Percentiles rank a stretch among this genome's conserved stretches.
Conservation (phyloP, 2,888 invertebrate genomes). For the Drosophila suboccidentalis region DNA sequence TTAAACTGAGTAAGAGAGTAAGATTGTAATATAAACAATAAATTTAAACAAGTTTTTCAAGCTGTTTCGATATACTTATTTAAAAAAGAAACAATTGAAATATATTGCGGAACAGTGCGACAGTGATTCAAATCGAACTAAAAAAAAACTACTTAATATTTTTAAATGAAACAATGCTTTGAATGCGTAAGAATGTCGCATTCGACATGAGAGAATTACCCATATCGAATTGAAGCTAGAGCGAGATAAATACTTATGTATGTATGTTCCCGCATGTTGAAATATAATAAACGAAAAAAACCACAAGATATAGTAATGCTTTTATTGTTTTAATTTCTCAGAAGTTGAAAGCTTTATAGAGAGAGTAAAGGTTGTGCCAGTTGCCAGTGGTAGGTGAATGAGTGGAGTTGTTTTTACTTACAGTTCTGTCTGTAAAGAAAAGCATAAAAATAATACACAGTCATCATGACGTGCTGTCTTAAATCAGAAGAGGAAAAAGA, state of each 20-base stretch:
- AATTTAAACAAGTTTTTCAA: no score
- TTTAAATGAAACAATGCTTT: no score
- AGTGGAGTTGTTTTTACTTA: neutral
- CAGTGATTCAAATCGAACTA: no score
- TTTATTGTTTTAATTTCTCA: neutral
- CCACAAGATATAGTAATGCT: neutral
- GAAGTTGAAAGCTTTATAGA: neutral
- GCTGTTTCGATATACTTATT: no score
- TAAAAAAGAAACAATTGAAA: no score
- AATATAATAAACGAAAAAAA: neutral
- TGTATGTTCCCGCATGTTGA: neutral
- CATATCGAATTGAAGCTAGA: neutral
- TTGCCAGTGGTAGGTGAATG: neutral
- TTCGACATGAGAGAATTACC: no score
- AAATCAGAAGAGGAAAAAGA: constrained; percentile 99
- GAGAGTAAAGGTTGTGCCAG: neutral
- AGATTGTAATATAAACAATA: no score
- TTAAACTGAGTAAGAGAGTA: no score
- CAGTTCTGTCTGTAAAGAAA: neutral
- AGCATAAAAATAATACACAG: neutral
- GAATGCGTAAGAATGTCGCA: no score
- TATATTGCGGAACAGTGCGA: no score
- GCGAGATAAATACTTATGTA: neutral
- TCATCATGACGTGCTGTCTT: constrained; percentile 99
- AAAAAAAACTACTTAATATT: no score